phyloP scores from a whole-genome alignment of 2,113 vertebrate species.

The Triplophysa dalaica region DNA sequence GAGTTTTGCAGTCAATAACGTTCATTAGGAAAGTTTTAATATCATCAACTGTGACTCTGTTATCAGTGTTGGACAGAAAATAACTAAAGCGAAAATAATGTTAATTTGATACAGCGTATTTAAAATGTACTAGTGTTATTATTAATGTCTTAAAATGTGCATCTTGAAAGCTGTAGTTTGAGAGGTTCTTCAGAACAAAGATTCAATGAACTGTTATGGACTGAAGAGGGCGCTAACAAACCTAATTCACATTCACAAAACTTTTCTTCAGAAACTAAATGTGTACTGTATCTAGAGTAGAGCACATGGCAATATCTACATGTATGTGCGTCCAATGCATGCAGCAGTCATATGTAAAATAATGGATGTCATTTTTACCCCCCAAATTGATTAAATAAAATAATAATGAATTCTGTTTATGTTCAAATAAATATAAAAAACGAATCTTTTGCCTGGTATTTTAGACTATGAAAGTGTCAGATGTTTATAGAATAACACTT shows the following conservation, averaged over 20 bases:
- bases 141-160: too few relatives aligned
- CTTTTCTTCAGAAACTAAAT: neutral
- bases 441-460: too few relatives aligned
- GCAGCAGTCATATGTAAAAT: neutral
- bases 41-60: too few relatives aligned
- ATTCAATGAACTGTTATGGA: neutral
- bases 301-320: too few relatives aligned
- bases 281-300: too few relatives aligned
- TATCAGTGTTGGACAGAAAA: too few relatives aligned
- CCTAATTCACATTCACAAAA: neutral
- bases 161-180: too few relatives aligned
- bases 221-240: constrained; percentile 43
- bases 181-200: too few relatives aligned
- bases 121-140: too few relatives aligned
- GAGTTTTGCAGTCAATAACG: neutral
- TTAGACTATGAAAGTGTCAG: neutral
- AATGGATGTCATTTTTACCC: neutral
- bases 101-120: too few relatives aligned
- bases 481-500: neutral
- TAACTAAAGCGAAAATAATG: too few relatives aligned
- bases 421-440: neutral
- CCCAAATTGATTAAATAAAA: neutral
- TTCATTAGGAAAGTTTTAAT: neutral
- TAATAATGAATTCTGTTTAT: neutral
- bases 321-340: too few relatives aligned